A percentile compares a stretch with the other conserved stretches of the same genome.
These are phyloP conservation scores for Sminthurinus aureus DNA, from an alignment of 2,888 invertebrate genomes.

Conservation along the genomic window DNA sequence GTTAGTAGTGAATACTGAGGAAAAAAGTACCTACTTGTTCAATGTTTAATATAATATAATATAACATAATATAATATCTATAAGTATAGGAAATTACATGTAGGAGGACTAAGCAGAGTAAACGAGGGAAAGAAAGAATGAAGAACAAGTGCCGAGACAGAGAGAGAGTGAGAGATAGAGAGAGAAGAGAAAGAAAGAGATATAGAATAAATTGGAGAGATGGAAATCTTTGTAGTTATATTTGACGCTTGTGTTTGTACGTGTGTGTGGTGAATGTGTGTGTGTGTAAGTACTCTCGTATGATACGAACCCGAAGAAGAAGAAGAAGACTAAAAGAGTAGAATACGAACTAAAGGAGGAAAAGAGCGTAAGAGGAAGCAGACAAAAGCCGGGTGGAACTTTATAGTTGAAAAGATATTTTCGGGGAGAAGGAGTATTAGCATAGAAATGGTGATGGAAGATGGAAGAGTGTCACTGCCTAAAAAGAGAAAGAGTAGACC, in stretches of 20 bases:
- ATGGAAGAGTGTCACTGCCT: constrained; percentile 55
- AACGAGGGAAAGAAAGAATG: constrained; percentile 3
- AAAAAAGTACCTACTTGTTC: neutral
- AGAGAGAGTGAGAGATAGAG: constrained; percentile 23
- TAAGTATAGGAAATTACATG: neutral
- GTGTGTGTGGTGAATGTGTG: neutral
- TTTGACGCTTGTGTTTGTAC: neutral
- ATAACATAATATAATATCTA: neutral
- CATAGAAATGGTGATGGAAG: constrained; percentile 56
- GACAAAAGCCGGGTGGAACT: constrained; percentile 11
- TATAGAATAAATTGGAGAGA: neutral
- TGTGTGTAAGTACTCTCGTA: constrained; percentile 1
- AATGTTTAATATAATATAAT: neutral
- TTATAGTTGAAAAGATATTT: constrained; percentile 21
- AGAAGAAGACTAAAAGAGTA: constrained; percentile 1
- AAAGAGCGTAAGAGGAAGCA: constrained; percentile 2
- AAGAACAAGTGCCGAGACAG: neutral
- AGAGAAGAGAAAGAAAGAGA: constrained; percentile 13
- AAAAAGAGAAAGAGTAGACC: constrained; percentile 20
- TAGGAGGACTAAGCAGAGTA: neutral
- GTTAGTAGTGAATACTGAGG: neutral
- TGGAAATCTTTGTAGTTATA: constrained; percentile 6
- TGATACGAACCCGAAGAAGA: constrained; percentile 4
- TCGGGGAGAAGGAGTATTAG: constrained; percentile 46
- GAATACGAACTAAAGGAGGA: neutral